Conservation (phyloP, 2,888 invertebrate genomes). For the Desoria tigrina region DNA sequence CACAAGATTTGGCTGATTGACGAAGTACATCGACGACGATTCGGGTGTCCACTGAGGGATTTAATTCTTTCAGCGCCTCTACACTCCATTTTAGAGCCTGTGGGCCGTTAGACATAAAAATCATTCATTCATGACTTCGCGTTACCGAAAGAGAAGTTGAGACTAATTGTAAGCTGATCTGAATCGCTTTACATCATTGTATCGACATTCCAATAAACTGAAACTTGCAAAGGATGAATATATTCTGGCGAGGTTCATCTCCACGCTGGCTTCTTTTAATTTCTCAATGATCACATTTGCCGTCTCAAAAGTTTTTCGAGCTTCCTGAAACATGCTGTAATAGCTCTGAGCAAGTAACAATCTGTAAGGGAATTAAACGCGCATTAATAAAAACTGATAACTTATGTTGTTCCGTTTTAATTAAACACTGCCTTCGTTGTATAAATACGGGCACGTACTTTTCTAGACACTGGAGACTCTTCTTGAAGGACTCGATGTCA, state of each 20-base stretch:
- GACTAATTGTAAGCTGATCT: slow-evolving; percentile 18
- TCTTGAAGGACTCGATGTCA: slow-evolving; percentile 62
- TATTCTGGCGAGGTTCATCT: slow-evolving; percentile 67
- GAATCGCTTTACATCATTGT: slow-evolving; percentile 67
- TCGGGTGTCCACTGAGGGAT: slow-evolving; percentile 62
- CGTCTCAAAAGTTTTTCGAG: slow-evolving; percentile 69
- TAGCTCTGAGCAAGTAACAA: slow-evolving; percentile 79
- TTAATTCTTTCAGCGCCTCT: slow-evolving; percentile 67
- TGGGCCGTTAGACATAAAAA: no score
- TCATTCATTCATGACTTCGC: slow-evolving; percentile 20
- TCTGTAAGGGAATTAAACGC: slow-evolving; percentile 63
- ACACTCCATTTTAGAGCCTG: slow-evolving; percentile 74
- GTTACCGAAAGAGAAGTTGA: no score
- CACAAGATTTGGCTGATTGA: slow-evolving; percentile 85
- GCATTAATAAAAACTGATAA: slow-evolving; percentile 52
- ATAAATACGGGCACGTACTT: no score
- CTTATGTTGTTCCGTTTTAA: no score
- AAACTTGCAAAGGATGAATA: slow-evolving; percentile 81
- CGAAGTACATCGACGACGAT: slow-evolving; percentile 78
- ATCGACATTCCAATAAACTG: slow-evolving; percentile 82
- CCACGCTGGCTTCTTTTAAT: slow-evolving; percentile 59
- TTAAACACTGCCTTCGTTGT: no score
- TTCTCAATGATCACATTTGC: slow-evolving; percentile 62
- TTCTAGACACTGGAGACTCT: slow-evolving; percentile 80
- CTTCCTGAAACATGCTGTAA: slow-evolving; percentile 77